Base-by-base conservation (phyloP, 2,797 vertebrate species). In the Limosa lapponica region DNA sequence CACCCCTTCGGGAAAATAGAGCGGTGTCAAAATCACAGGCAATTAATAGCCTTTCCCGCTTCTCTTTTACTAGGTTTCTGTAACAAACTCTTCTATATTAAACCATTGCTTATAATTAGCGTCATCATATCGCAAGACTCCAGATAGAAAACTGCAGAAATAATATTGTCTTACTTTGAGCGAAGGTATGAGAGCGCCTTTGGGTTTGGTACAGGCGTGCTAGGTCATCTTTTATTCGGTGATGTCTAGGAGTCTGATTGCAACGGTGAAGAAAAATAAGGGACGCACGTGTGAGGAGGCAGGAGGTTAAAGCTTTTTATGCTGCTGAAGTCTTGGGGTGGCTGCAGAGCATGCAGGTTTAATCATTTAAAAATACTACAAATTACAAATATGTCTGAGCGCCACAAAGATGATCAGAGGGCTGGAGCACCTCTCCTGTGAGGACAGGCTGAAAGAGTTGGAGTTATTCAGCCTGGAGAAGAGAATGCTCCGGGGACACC, bases 41-140 rank as follows among this genome's bases (percentile, higher is more conserved):
- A 65, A 23, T 44, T 27, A 27, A 57, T 18, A 78, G 25, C 66
- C 39, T 67, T 90, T 62, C 3, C 4, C 0, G 2, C 30, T 44
- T 70, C 43, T 72, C 64, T 93, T 75, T 71, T 44, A 72, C n/a
- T 44, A 22, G 64, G 66, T 82, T 93, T 89, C 41, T 90, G 46
- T 87, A 82, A 89, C 67, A 82, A 48, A n/a, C 30, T 49, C 28
- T 65, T 69, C 87, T 54, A 3, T 84, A 66, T 84, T 75, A 89
- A 94, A 30, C n/a, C 57, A 5, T 9, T 32, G 4, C 37, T 72
- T 78, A 36, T 84, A 84, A 57, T 84, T 66, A 72, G 66, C 49
- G 36, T 30, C 20, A 34, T 54, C 1, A 0, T 28, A 43, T 14
- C 39, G 30, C 59, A 86, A 59, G 54, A 51, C 18, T 64, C 15